These are phyloP conservation scores for Amblyjoppa fuscipennis DNA, from an alignment of 2,888 invertebrate genomes.

Conservation along the genomic window DNA sequence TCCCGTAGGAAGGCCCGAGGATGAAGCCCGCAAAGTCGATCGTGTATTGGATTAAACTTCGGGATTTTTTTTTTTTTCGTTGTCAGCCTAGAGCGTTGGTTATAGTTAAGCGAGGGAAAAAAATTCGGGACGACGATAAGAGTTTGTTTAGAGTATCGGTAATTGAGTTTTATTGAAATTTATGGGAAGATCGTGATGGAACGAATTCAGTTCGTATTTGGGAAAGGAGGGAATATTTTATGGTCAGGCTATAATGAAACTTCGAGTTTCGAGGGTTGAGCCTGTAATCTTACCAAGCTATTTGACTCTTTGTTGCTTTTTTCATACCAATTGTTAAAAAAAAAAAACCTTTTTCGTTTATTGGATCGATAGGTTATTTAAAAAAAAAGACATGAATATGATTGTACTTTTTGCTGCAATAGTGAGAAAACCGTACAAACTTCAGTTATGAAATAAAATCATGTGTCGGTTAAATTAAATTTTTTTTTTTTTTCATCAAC, in stretches of 20 bases:
- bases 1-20: conserved; percentile 77
- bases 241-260: not conserved
- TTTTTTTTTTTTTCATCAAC: not conserved
- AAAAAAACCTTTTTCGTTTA: too few species aligned
- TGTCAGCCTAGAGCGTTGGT: not conserved
- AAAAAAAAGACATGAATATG: too few species aligned
- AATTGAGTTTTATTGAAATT: not conserved
- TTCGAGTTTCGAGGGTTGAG: not conserved
- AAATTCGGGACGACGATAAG: not conserved
- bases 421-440: too few species aligned
- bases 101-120: not conserved
- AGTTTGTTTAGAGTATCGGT: not conserved
- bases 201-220: not conserved
- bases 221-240: not conserved
- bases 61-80: not conserved
- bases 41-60: conserved; percentile 3
- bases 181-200: not conserved
- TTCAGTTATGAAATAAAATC: too few species aligned
- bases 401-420: too few species aligned
- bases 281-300: not conserved
- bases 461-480: not conserved
- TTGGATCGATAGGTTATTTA: too few species aligned
- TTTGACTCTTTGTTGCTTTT: too few species aligned
- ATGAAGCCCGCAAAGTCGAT: conserved; percentile 80
- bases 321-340: too few species aligned